Conservation (phyloP, 2,888 invertebrate genomes). For the Exephanes ischioxanthus region DNA sequence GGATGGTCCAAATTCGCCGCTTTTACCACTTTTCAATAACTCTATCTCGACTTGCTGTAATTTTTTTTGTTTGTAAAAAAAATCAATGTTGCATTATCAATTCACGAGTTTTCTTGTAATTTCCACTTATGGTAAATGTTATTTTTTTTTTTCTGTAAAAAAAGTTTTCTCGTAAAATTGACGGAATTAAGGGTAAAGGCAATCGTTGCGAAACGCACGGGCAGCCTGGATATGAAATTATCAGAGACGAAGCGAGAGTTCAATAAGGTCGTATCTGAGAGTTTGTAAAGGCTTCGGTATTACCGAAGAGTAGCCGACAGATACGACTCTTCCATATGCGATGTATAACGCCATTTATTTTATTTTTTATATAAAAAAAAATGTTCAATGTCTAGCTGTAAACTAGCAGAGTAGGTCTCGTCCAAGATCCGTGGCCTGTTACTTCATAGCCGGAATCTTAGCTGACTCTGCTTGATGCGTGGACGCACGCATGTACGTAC, state of each 20-base stretch:
- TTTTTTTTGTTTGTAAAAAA: too few relatives aligned
- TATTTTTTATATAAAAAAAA: not conserved
- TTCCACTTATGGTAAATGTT: too few relatives aligned
- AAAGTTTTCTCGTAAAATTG: conserved; percentile 27
- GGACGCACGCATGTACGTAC: conserved; percentile 12
- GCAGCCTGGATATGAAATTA: conserved; percentile 75
- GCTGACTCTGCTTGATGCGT: conserved; percentile 1
- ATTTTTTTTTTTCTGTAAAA: not conserved
- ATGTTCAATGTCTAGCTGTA: conserved; percentile 14
- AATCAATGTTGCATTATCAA: too few relatives aligned
- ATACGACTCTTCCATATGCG: conserved; percentile 17
- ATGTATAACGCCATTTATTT: conserved; percentile 15
- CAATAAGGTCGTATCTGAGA: conserved; percentile 73
- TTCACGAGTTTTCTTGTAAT: too few relatives aligned
- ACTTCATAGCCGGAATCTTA: conserved; percentile 5
- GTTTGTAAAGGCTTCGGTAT: conserved; percentile 40
- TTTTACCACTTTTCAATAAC: too few relatives aligned
- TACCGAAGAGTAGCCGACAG: conserved; percentile 24
- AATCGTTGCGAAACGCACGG: conserved; percentile 76
- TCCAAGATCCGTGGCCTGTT: not conserved
- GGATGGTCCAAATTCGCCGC: too few relatives aligned
- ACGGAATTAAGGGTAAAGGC: conserved; percentile 72
- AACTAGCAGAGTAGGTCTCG: not conserved
- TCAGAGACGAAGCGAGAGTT: conserved; percentile 73
- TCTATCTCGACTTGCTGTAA: too few relatives aligned